phyloP scores from a whole-genome alignment of 1,140 invertebrate species.

The Trachelipus rathkii region DNA sequence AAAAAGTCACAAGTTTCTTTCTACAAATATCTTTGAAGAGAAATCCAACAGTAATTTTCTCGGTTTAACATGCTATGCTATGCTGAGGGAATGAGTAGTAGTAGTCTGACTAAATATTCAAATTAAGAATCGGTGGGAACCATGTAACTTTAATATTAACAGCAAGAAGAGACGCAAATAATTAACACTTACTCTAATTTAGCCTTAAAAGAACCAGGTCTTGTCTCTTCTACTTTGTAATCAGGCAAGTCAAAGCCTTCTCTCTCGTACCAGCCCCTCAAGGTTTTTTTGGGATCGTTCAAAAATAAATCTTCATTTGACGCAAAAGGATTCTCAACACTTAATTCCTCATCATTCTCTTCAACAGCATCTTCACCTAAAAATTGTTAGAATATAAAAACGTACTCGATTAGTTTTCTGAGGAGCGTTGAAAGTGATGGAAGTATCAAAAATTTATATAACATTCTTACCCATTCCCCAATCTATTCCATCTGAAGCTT shows the following conservation, averaged over 20 bases:
- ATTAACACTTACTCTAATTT: slow-evolving; percentile 56
- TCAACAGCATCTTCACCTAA: slow-evolving; percentile 81
- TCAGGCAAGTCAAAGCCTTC: slow-evolving; percentile 76
- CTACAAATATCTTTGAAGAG: too few species aligned
- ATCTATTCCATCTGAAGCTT: slow-evolving; percentile 69
- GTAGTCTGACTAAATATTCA: too few species aligned
- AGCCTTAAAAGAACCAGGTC: slow-evolving; percentile 68
- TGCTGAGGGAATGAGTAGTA: too few species aligned
- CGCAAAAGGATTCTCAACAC: slow-evolving; percentile 75
- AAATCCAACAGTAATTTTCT: too few species aligned
- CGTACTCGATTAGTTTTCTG: neutral
- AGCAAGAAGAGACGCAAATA: too few species aligned
- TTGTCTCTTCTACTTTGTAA: slow-evolving; percentile 75
- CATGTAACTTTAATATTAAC: too few species aligned
- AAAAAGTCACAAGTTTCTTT: too few species aligned
- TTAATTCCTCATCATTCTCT: slow-evolving; percentile 61
- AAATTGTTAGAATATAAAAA: slow-evolving; percentile 19
- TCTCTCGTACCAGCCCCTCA: slow-evolving; percentile 89
- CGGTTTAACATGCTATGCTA: too few species aligned
- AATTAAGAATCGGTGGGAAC: too few species aligned
- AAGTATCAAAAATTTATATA: too few species aligned
- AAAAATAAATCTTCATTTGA: slow-evolving; percentile 84
- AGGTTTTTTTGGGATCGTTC: slow-evolving; percentile 90
- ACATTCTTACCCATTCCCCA: slow-evolving; percentile 77
- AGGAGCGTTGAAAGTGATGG: too few species aligned